These are phyloP conservation scores for Notarius lentiginosus DNA, from an alignment of 2,113 vertebrate species.

Conservation along the genomic window DNA sequence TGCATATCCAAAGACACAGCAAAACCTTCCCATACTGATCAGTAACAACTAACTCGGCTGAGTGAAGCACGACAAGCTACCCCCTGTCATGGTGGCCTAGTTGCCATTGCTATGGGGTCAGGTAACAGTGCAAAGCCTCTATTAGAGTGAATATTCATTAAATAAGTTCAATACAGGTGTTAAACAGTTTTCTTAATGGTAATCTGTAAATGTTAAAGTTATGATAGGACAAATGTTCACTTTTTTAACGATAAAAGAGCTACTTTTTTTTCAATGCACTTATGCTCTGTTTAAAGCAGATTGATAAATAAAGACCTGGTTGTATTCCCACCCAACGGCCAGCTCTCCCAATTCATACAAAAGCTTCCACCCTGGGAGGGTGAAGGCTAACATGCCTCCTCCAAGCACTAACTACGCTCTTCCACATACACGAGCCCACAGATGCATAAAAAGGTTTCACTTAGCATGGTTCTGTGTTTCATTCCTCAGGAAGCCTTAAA, in stretches of 20 bases:
- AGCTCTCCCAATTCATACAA: not conserved
- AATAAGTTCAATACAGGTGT: slow-evolving; percentile 4
- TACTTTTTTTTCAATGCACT: not conserved
- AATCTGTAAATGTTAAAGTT: not conserved
- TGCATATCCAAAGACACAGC: too few relatives aligned
- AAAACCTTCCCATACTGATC: too few relatives aligned
- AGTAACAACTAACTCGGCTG: too few relatives aligned
- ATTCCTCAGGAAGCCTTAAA: not conserved
- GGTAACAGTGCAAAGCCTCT: not conserved
- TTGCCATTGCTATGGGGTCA: too few relatives aligned
- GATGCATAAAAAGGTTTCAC: not conserved
- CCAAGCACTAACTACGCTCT: not conserved
- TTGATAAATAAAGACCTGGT: not conserved
- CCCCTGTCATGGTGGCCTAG: too few relatives aligned
- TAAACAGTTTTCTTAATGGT: not conserved
- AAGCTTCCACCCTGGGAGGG: not conserved
- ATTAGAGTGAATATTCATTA: not conserved
- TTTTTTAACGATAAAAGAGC: not conserved
- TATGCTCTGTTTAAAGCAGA: not conserved
- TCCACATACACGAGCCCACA: not conserved
- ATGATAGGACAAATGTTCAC: too few relatives aligned
- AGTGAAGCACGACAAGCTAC: too few relatives aligned
- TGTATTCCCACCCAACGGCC: not conserved
- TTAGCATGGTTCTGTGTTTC: not conserved
- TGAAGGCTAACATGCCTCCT: not conserved